Evolutionary conservation across 2,113 vertebrate species (phyloP), one percentile per base, ranked within the genome.

Genomic region (Cyanoramphus novaezelandiae): DNA sequence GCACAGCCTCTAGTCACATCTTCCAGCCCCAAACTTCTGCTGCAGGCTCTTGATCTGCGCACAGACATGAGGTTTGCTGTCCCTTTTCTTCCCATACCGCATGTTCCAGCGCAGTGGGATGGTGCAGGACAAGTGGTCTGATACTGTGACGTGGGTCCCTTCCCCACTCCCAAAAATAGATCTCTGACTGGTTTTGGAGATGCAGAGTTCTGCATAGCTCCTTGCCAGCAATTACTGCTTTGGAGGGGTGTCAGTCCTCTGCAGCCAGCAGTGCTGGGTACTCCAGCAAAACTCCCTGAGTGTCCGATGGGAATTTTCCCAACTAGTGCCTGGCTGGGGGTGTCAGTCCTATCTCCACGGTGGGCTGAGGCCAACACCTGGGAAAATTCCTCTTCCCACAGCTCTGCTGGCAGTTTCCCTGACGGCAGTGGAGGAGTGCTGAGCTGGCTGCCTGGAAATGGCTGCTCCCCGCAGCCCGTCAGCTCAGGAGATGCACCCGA

Each of bases 11-110:
- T 16, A 29, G 13, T 4, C 19, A 7, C 33, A 6, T 4, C 55
- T 47, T n/a, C 59, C n/a, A 49, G 3, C 7, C 41, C 60, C 28
- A 39, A 35, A 24, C 2, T 2, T 14, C 39, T 72, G 13, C 33
- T 62, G 57, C 33, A 47, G 25, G 46, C 46, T 20, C 35, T 35
- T 39, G 71, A 35, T 28, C 23, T 75, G 62, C 23, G 16, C 17
- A 4, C 0, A 3, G 41, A 4, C 4, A 1, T 4, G 3, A 17
- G 23, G 8, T 2, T 17, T 5, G 24, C 7, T 10, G 27, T 21
- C 57, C 31, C 41, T 62, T 28, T 62, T 31, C 46, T 39, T 4
- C 37, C 29, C 35, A 11, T 8, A 16, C 10, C 23, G 69, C 33
- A 1, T 1, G 5, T 44, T 62, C 46, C n/a, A 11, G 25, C 13